These are phyloP conservation scores for Agrotis puta DNA, from an alignment of 2,888 invertebrate genomes.

Conservation along the genomic window DNA sequence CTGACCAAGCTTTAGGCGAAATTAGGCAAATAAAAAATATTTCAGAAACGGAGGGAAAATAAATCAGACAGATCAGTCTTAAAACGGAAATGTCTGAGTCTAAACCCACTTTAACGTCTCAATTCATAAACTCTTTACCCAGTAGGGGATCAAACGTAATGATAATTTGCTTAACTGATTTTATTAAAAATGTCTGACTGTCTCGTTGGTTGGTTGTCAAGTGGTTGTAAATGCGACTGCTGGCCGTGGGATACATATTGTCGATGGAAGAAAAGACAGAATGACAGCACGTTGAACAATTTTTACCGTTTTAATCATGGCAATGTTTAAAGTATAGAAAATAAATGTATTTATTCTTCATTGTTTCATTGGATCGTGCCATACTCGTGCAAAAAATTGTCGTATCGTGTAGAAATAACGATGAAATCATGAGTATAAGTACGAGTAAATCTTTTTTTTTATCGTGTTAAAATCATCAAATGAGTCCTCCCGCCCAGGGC, in stretches of 20 bases:
- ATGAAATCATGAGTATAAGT: too few species aligned
- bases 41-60: background rate
- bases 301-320: too few species aligned
- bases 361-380: too few species aligned
- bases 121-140: constrained; percentile 14
- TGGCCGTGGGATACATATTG: background rate
- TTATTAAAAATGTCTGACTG: constrained; percentile 15
- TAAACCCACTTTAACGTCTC: constrained; percentile 20
- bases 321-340: too few species aligned
- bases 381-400: too few species aligned
- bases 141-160: constrained; percentile 15
- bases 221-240: background rate
- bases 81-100: constrained; percentile 40
- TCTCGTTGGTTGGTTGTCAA: background rate
- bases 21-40: constrained; percentile 11
- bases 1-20: background rate
- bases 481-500: too few species aligned
- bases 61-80: constrained; percentile 25
- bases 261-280: too few species aligned
- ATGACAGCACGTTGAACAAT: too few species aligned
- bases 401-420: too few species aligned
- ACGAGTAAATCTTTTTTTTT: too few species aligned
- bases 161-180: constrained; percentile 12
- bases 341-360: too few species aligned
- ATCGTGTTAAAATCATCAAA: too few species aligned